phyloP scores from a whole-genome alignment of 2,888 invertebrate genomes.

The Chymomyza procnemis region DNA sequence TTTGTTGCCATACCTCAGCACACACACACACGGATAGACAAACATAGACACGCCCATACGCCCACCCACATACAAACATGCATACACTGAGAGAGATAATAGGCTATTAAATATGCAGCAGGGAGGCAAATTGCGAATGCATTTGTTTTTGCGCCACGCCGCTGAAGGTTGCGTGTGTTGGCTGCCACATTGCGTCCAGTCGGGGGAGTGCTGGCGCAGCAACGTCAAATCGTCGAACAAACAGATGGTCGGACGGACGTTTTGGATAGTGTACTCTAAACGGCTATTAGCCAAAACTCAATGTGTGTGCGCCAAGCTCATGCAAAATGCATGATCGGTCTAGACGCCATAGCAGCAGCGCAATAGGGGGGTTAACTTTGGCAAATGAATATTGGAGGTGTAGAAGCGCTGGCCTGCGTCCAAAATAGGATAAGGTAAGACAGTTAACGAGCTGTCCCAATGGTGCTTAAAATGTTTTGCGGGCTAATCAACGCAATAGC shows the following conservation, averaged over 20 bases:
- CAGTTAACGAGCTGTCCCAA: conserved; percentile 64
- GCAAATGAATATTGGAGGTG: background rate
- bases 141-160: conserved; percentile 40
- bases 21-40: background rate
- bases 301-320: conserved; percentile 41
- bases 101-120: conserved; percentile 4
- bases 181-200: conserved; percentile 7
- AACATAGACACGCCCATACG: background rate
- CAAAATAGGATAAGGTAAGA: conserved; percentile 22
- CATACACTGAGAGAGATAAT: background rate
- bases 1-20: background rate
- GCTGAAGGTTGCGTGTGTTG: conserved; percentile 22
- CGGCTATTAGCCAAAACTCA: conserved; percentile 57
- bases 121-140: conserved; percentile 34
- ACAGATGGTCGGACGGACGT: background rate
- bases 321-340: conserved; percentile 61
- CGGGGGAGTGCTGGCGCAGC: too few species aligned
- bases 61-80: background rate
- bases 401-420: background rate
- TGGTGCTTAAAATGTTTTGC: conserved; percentile 56
- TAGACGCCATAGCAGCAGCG: background rate
- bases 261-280: conserved; percentile 45
- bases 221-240: too few species aligned
- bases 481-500: conserved; percentile 54
- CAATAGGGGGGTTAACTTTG: background rate